A percentile compares a stretch with the other conserved stretches of the same genome.
phyloP scores from a whole-genome alignment of 2,888 invertebrate genomes.

The Brachycybe producta region DNA sequence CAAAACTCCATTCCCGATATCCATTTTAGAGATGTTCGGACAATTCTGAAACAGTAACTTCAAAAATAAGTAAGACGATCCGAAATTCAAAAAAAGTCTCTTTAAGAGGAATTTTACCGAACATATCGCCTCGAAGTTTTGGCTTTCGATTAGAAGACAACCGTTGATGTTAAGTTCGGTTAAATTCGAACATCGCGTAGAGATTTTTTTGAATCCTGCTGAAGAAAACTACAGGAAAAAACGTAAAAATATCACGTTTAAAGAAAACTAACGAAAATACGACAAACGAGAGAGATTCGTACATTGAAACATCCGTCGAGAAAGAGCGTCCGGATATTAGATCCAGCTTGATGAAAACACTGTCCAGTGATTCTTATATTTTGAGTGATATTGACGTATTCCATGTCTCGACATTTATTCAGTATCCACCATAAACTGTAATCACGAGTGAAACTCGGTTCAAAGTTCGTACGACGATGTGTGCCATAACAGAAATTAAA shows the following conservation, averaged over 20 bases:
- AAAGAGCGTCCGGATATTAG: not conserved
- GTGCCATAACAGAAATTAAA: not conserved
- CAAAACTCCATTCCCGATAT: no score
- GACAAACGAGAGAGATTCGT: not conserved
- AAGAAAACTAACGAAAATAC: not conserved
- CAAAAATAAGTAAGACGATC: no score
- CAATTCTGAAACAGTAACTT: no score
- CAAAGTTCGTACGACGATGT: no score
- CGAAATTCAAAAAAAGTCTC: not conserved
- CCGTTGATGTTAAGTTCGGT: not conserved
- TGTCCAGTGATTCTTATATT: conserved; percentile 4
- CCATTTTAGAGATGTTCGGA: no score
- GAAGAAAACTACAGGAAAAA: not conserved
- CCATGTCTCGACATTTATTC: not conserved
- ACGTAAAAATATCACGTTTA: not conserved
- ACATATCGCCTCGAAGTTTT: not conserved
- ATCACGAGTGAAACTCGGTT: not conserved
- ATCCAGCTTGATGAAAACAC: not conserved
- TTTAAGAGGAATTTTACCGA: not conserved
- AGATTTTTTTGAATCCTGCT: conserved; percentile 6
- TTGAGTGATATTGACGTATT: not conserved
- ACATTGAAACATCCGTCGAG: not conserved
- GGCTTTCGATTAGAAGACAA: not conserved
- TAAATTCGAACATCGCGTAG: not conserved
- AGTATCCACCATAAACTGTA: conserved; percentile 9